Base-by-base conservation (phyloP, 2,888 invertebrate genomes). In the Prionchulus punctatus region DNA sequence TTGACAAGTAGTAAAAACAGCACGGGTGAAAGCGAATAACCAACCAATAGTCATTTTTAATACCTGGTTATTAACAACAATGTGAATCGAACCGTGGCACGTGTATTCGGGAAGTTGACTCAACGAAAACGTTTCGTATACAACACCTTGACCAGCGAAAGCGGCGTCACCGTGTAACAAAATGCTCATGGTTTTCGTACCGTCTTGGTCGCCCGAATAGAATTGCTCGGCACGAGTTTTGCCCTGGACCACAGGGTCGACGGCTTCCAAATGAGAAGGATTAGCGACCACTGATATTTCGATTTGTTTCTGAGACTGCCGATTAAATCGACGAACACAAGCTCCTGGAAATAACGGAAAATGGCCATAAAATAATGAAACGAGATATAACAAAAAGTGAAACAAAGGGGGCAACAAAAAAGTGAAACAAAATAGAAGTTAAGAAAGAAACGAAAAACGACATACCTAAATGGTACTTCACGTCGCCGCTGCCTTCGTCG, bases 171-270 rank as follows among this genome's bases (percentile, higher is more conserved):
- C 92, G 75, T 92, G 92, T 50, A 92, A 78, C 51, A 91, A 77
- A 64, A 92, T 83, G 2, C 89, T 88, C 90, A 92, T 89, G 30
- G 88, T 71, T 70, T 72, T 54, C 74, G 88, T 86, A 70, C 88
- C 89, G 75, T 86, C 85, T 55, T 82, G 83, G 73, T 92, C 92
- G 25, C 89, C 90, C 55, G 86, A 77, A 76, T 91, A 92, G 76
- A 90, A 91, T 75, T 92, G 91, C 71, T 92, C 91, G 12, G 92
- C 91, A 62, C 87, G 79, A 1, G 86, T 86, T 78, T 92, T 92
- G 67, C 92, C 92, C 77, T 90, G 88, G 27, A 90, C 91, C 28
- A 94, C 80, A 2, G 92, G 88, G 76, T 91, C 87, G 0, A 85
- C 88, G 56, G 91, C 91, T 77, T 94, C 92, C 71, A 90, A 77